Conservation (phyloP, 2,113 vertebrate species). For the Ursus arctos region DNA sequence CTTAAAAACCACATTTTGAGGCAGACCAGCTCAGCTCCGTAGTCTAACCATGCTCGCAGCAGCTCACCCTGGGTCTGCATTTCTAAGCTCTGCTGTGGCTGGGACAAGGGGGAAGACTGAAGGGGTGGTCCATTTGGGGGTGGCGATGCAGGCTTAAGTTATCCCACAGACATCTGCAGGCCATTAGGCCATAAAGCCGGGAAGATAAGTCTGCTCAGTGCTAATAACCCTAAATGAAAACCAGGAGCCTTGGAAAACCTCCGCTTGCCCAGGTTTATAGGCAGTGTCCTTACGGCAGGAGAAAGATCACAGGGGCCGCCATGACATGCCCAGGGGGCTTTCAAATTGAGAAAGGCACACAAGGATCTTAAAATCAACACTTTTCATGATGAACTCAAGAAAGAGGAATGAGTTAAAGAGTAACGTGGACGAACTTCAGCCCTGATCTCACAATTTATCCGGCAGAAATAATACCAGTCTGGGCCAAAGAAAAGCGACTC, state of each 20-base stretch:
- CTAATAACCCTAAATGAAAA: constrained; percentile 84
- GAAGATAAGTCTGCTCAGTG: constrained; percentile 76
- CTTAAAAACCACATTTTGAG: background rate
- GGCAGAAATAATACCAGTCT: constrained; percentile 67
- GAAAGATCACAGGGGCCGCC: constrained; percentile 50
- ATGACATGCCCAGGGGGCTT: background rate
- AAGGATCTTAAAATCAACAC: constrained; percentile 60
- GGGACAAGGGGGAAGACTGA: background rate
- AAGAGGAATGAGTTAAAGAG: constrained; percentile 7
- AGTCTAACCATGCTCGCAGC: background rate
- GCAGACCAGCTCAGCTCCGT: background rate
- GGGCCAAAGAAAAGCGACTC: constrained; percentile 65
- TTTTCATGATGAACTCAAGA: background rate
- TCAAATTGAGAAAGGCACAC: background rate
- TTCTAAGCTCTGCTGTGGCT: background rate
- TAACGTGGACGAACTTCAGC: background rate
- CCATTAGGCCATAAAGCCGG: constrained; percentile 78
- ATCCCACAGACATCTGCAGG: constrained; percentile 80
- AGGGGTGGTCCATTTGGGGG: constrained; percentile 71
- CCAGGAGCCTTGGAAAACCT: constrained; percentile 74
- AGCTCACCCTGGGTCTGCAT: background rate
- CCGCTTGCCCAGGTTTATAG: constrained; percentile 14
- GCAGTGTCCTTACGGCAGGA: background rate
- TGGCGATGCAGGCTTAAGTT: constrained; percentile 52
- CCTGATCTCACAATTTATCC: constrained; percentile 45